Base-by-base conservation (phyloP, 53 echinoderm and acorn worm species). In the Echinarachnius parma region DNA sequence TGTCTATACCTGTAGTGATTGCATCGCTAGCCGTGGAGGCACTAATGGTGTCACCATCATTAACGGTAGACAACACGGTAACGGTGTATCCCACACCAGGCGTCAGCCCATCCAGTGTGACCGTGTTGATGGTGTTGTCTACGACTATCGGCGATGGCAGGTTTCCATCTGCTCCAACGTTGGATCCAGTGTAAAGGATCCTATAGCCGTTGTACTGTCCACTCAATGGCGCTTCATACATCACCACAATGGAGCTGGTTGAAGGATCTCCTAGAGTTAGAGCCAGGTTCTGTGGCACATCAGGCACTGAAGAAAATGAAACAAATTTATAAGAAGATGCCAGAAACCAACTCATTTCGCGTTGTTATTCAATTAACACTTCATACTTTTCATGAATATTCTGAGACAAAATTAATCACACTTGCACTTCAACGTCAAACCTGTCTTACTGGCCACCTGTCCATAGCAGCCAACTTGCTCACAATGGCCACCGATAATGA, bases 1-100 rank as follows among this genome's bases (percentile, higher is more conserved):
- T n/a, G n/a, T n/a, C n/a, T n/a, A n/a, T n/a, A 68, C 68, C 50
- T 50, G 68, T 68, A 9, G 50, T 68, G 28, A 52, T 68, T 4
- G 50, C 2, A 19, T 19, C 9, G 16, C 13, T 21, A 13, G n/a
- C n/a, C n/a, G 21, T 52, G 2, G 22, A 7, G 11, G 4, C 14
- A 9, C 68, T 68, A 29, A 32, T 0, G 3, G 23, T 22, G 10
- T 14, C 34, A 21, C 21, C 68, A 23, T 33, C 33, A 52, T 68
- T 33, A 21, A 68, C 68, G 2, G 1, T 4, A 18, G 68, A 19
- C 52, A 25, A 9, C 3, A 53, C 14, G 0, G 20, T 21, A 19
- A 52, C 68, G 16, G 68, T 68, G 20, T 68, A 68, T 14, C n/a
- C 22, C 5, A 25, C 26, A 2, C 68, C 68, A 1, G 68, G 68